phyloP scores from a whole-genome alignment of 1,140 invertebrate genomes.

The Habropoda laboriosa region DNA sequence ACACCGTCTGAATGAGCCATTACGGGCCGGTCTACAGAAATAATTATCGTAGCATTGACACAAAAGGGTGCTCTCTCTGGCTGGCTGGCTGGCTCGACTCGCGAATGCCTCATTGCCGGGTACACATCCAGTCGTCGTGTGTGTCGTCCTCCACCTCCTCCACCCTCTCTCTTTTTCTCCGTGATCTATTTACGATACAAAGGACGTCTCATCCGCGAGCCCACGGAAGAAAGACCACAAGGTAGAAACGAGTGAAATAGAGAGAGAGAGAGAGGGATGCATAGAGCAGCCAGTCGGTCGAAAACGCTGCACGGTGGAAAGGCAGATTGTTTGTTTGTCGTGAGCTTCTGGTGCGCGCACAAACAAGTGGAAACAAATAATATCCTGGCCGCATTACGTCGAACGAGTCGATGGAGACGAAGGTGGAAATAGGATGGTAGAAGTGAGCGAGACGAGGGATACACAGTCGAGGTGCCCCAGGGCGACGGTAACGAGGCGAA shows the following conservation, averaged over 20 bases:
- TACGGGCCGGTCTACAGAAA: conserved; percentile 77
- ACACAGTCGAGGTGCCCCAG: conserved; percentile 65
- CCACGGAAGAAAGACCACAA: conserved; percentile 20
- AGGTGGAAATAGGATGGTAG: conserved; percentile 14
- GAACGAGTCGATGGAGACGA: conserved; percentile 50
- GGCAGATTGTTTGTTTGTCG: conserved; percentile 77
- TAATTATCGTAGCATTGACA: conserved; percentile 78
- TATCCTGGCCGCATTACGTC: conserved; percentile 77
- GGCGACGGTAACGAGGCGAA: conserved; percentile 77
- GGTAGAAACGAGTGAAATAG: not conserved
- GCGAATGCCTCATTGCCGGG: conserved; percentile 56
- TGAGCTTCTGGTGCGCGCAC: conserved; percentile 70
- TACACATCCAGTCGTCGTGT: conserved; percentile 42
- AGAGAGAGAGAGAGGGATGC: not conserved
- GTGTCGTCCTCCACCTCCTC: conserved; percentile 8
- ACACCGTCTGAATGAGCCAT: conserved; percentile 80
- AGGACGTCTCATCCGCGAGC: conserved; percentile 16
- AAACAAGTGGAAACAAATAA: conserved; percentile 81
- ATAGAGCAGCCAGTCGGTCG: conserved; percentile 40
- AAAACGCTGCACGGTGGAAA: conserved; percentile 32
- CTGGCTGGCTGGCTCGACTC: not conserved
- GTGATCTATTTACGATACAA: conserved; percentile 55
- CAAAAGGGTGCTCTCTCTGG: conserved; percentile 55
- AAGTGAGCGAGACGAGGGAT: conserved; percentile 20
- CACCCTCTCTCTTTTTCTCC: conserved; percentile 41